These are phyloP conservation scores for Indicator indicator DNA, from an alignment of 2,113 vertebrate genomes.

Conservation along the genomic window DNA sequence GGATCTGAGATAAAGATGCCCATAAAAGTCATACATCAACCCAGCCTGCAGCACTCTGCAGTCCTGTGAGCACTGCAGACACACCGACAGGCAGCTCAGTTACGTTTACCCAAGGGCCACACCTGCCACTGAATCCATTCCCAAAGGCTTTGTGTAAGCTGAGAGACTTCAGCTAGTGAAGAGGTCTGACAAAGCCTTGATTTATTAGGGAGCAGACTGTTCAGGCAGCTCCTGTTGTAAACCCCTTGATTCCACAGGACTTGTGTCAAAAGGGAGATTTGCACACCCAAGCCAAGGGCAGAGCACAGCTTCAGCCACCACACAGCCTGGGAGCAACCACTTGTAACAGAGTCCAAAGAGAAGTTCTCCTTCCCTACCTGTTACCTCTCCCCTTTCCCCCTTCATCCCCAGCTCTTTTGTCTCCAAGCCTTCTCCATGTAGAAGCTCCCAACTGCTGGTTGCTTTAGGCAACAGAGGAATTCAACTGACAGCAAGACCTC, in stretches of 20 bases:
- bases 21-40: not conserved
- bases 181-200: not conserved
- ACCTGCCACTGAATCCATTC: not conserved
- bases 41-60: rapidly evolving
- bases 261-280: not conserved
- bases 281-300: not conserved
- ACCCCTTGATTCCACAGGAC: not conserved
- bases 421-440: not conserved
- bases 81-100: not conserved
- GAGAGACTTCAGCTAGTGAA: not conserved
- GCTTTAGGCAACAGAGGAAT: not conserved
- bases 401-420: not conserved
- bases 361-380: not conserved
- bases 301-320: not conserved
- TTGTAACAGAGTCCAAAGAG: not conserved
- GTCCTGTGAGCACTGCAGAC: rapidly evolving
- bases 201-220: not conserved
- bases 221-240: not conserved
- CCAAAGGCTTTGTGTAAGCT: not conserved
- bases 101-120: not conserved
- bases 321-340: not conserved
- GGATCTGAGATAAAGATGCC: not conserved
- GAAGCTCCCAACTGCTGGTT: rapidly evolving
- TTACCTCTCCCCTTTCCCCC: not conserved
- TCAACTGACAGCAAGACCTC: not conserved